These are phyloP conservation scores for Orbicella faveolata DNA, from an alignment of 64 coral and sea anemone species.

Conservation along the genomic window DNA sequence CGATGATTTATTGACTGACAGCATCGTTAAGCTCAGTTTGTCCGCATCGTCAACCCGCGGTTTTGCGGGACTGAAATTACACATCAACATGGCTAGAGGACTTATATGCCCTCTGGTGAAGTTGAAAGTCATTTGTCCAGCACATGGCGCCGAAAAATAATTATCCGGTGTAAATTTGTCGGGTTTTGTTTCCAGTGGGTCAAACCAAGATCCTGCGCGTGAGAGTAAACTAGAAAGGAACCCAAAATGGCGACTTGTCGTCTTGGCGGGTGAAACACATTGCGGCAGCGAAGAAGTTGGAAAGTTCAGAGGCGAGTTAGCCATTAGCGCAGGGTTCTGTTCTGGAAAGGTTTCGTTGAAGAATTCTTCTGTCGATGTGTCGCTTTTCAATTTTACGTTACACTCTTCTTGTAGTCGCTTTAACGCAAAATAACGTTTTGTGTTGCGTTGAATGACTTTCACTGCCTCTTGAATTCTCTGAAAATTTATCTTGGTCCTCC, in stretches of 20 bases:
- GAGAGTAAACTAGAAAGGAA: background rate
- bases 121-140: background rate
- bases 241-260: background rate
- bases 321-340: background rate
- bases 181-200: background rate
- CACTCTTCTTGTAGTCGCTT: background rate
- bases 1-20: conserved; percentile 20
- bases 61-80: background rate
- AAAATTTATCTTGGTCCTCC: conserved; percentile 14
- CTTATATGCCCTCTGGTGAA: conserved; percentile 1
- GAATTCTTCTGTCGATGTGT: background rate
- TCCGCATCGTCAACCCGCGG: background rate
- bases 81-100: conserved; percentile 29
- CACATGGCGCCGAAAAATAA: background rate
- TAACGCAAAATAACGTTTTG: background rate
- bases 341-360: background rate
- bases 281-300: background rate
- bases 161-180: background rate
- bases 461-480: conserved; percentile 1
- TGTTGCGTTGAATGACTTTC: conserved; percentile 16
- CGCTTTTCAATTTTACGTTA: background rate
- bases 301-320: background rate
- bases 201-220: conserved; percentile 10
- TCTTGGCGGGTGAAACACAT: background rate
- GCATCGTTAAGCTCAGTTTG: background rate